A percentile compares a stretch with the other conserved stretches of the same genome.
Conservation (phyloP, 2,888 invertebrate genomes). For the Drosophila ustulata region DNA sequence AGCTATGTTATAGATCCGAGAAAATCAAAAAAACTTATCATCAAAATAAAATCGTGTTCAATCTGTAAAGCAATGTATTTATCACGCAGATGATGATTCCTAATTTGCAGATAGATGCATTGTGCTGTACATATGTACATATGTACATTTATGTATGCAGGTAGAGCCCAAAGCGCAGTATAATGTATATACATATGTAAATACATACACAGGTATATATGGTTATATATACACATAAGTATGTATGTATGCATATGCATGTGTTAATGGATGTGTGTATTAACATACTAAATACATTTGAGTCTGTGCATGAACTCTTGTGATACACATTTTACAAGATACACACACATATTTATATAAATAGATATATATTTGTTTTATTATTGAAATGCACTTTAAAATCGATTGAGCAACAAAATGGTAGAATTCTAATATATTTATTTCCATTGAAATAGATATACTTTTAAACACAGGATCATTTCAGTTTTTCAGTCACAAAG, state of each 20-base stretch:
- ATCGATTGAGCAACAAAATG: neutral
- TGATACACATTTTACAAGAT: constrained; percentile 55
- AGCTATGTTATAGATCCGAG: neutral
- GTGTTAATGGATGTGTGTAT: neutral
- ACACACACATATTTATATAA: constrained; percentile 23
- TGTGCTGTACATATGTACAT: neutral
- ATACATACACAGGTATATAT: constrained; percentile 1
- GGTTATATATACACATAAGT: neutral
- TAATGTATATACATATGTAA: neutral
- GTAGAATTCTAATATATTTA: neutral
- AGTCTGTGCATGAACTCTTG: constrained; percentile 26
- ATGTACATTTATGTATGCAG: neutral
- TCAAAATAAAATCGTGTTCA: neutral
- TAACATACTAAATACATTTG: neutral
- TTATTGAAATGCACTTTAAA: neutral
- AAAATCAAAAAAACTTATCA: neutral
- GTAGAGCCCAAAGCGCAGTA: neutral
- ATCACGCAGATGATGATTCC: neutral
- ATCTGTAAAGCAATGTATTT: constrained; percentile 3
- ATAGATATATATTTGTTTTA: constrained; percentile 1
- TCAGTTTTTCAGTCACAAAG: constrained; percentile 3
- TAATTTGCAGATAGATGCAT: neutral
- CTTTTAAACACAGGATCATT: neutral
- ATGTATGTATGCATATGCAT: neutral
- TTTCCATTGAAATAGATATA: neutral